Base-by-base conservation (phyloP, 2,888 invertebrate genomes). In the Oscheius onirici region DNA sequence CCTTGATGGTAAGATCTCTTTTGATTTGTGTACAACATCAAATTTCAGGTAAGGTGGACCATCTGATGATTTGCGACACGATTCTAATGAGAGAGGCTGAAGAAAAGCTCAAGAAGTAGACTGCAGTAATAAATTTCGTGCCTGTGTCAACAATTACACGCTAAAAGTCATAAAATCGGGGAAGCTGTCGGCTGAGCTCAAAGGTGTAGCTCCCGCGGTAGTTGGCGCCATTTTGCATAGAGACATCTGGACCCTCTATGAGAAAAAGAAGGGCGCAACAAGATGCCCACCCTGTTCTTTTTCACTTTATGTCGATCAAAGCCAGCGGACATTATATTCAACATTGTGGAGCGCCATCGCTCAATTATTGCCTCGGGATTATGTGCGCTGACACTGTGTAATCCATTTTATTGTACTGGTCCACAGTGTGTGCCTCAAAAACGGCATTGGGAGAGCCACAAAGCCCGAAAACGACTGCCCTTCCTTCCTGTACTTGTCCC, bases 61-160 rank as follows among this genome's bases (percentile, higher is more conserved):
- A 76, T 28, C 74, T 79, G 79, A 79, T 82, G 78, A 80, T 82
- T 22, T 82, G 82, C 57, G 82, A 82, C 57, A 34, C 41, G 10
- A 20, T 58, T 13, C 57, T 68, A 26, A 49, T 57, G 20, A 6
- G 51, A 17, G 55, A 57, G 17, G 51, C 41, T 1, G 66, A 66
- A 22, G 44, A 66, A 54, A 66, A 54, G 40, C 5, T 24, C 17
- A 51, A 66, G 6, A 52, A 40, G 40, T 11, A 46, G 10, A 44
- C 46, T 8, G 22, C 41, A 6, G 13, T 24, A 22, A 49, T 43
- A 43, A 43, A 60, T 24, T 13, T 28, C 55, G 26, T 24, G 6
- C n/a, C 34, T 58, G 58, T 58, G 58, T 41, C 58, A 20, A 58
- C 58, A 40, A 58, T 58, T 58, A 55, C 58, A 58, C 58, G 58